phyloP scores from a whole-genome alignment of 2,113 vertebrate species.

The Cyanistes caeruleus region DNA sequence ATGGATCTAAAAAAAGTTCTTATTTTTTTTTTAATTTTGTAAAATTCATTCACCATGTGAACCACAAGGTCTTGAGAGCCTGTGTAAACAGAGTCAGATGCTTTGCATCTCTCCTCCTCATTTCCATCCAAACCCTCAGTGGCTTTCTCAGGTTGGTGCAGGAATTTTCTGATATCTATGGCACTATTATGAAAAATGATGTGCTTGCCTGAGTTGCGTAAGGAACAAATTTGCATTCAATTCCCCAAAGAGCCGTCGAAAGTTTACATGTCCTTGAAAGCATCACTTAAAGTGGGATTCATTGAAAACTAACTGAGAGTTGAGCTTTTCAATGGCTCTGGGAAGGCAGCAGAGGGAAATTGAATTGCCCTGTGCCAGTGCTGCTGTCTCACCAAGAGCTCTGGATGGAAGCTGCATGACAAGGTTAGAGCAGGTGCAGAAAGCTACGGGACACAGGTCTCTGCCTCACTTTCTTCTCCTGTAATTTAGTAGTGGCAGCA shows the following conservation, averaged over 20 bases:
- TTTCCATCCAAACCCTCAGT: neutral
- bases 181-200: neutral
- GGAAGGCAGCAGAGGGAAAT: conserved; percentile 9
- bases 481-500: neutral
- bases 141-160: neutral
- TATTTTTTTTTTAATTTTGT: neutral
- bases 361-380: neutral
- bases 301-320: neutral
- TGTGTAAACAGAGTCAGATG: neutral
- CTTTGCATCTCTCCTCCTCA: neutral
- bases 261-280: conserved; percentile 3
- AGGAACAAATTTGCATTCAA: conserved; percentile 39
- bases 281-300: neutral
- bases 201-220: neutral
- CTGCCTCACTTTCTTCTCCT: neutral
- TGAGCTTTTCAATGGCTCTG: neutral
- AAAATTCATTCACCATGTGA: neutral
- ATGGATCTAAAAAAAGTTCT: fast-evolving
- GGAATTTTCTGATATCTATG: neutral
- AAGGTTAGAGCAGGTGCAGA: neutral
- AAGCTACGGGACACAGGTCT: neutral
- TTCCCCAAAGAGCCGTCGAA: neutral
- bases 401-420: neutral
- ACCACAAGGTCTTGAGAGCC: neutral
- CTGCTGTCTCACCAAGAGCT: neutral